Conservation (phyloP, 2,797 vertebrate genomes). For the Gymnothorax reevesii region DNA sequence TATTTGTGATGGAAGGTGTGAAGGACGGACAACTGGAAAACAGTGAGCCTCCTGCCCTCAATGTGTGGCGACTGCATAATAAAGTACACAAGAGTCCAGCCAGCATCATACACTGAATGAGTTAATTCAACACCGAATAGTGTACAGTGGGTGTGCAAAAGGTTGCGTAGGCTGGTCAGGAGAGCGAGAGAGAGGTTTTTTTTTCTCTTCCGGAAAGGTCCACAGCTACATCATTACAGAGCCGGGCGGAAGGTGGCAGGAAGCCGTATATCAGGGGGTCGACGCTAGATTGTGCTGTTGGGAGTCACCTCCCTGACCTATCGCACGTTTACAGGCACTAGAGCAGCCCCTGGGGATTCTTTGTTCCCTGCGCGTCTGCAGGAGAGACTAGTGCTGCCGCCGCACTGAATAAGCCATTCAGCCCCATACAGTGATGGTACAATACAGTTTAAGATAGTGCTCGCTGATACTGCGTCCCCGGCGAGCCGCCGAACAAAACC, state of each 20-base stretch:
- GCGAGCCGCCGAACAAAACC: slow-evolving; percentile 69
- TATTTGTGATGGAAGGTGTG: too few relatives aligned
- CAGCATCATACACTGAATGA: too few relatives aligned
- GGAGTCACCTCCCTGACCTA: slow-evolving; percentile 78
- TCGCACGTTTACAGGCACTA: slow-evolving; percentile 79
- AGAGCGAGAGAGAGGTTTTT: slow-evolving; percentile 3
- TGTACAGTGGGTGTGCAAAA: background rate
- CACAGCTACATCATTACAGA: slow-evolving; percentile 51
- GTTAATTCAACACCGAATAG: background rate
- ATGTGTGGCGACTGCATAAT: too few relatives aligned
- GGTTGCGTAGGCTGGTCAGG: background rate
- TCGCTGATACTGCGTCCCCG: slow-evolving; percentile 68
- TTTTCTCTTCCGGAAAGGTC: background rate
- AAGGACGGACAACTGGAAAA: too few relatives aligned
- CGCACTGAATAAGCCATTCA: slow-evolving; percentile 67
- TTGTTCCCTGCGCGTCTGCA: slow-evolving; percentile 57
- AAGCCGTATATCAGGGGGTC: slow-evolving; percentile 63
- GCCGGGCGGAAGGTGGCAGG: slow-evolving; percentile 69
- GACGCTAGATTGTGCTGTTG: slow-evolving; percentile 75
- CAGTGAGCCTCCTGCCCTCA: too few relatives aligned
- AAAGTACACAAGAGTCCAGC: too few relatives aligned
- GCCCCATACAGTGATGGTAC: slow-evolving; percentile 60
- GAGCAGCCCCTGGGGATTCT: slow-evolving; percentile 59
- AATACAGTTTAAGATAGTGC: slow-evolving; percentile 75
- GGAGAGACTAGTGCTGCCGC: slow-evolving; percentile 48